Percentiles rank a stretch among this genome's conserved stretches.
Conservation (phyloP, 2,888 invertebrate species). For the Anarsia innoxiella region DNA sequence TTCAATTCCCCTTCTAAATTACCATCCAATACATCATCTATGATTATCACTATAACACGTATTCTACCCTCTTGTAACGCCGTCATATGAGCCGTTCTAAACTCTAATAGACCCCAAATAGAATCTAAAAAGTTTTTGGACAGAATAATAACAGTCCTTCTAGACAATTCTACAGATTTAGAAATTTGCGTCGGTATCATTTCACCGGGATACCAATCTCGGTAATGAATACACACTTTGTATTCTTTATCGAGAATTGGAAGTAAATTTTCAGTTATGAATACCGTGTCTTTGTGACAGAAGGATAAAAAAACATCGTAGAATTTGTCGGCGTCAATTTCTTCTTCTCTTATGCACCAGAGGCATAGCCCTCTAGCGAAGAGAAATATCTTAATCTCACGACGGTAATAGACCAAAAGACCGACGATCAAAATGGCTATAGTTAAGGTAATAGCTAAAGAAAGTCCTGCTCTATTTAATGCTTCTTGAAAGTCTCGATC, state of each 20-base stretch:
- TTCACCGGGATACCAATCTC: slow-evolving; percentile 84
- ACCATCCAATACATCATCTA: slow-evolving; percentile 78
- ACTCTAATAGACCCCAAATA: slow-evolving; percentile 85
- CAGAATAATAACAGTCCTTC: slow-evolving; percentile 82
- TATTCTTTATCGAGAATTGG: slow-evolving; percentile 71
- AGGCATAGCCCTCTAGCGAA: slow-evolving; percentile 56
- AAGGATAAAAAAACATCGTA: slow-evolving; percentile 79
- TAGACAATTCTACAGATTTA: slow-evolving; percentile 80
- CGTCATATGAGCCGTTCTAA: slow-evolving; percentile 81
- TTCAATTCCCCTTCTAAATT: slow-evolving; percentile 79
- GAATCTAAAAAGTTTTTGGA: slow-evolving; percentile 83
- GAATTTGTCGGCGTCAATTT: slow-evolving; percentile 78
- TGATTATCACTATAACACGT: slow-evolving; percentile 80
- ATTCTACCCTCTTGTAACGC: slow-evolving; percentile 80
- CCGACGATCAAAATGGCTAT: not conserved
- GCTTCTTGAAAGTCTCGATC: not conserved
- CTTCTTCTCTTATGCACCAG: slow-evolving; percentile 73
- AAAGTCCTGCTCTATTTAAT: not conserved
- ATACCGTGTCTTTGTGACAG: slow-evolving; percentile 82
- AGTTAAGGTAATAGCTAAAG: not conserved
- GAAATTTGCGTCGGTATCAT: slow-evolving; percentile 82
- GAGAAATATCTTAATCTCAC: slow-evolving; percentile 6
- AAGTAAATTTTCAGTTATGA: slow-evolving; percentile 76
- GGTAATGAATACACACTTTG: slow-evolving; percentile 81
- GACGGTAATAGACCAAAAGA: not conserved